Base-by-base conservation (phyloP, 64 coral and sea anemone species). In the Montipora foliosa region DNA sequence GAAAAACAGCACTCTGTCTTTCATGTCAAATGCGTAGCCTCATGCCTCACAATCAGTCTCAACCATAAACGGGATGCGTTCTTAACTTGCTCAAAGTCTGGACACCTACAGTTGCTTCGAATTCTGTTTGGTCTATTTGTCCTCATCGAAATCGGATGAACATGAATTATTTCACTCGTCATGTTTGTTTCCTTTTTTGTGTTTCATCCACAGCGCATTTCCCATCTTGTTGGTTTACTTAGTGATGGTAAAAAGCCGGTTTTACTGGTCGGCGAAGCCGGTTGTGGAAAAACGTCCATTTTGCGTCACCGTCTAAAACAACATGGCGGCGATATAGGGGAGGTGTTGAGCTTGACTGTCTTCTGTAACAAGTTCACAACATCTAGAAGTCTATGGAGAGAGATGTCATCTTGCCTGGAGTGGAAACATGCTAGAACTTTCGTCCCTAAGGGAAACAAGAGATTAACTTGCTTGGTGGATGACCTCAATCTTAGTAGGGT, bases 381-480 rank as follows among this genome's bases (percentile, higher is more conserved):
- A 17, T 93, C 94, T n/a, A 85, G 79, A 79, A 94, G 79, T 52
- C 92, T 99, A 2, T 99, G 97, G 97, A 89, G 53, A 4, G 89
- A 99, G 67, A 62, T 99, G 47, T 91, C 92, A 20, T 78, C 90
- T 67, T 96, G 95, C 16, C 76, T 99, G 53, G 97, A 99, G 73
- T 99, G 97, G 97, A 99, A 99, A 77, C 97, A 99, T 52, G 97
- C 94, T 14, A 92, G 90, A 69, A 99, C 97, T 6, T 99, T 94
- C 52, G 91, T 99, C 45, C 97, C 97, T 25, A 99, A 99, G 76
- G 97, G 97, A 82, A 99, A 99, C 57, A 99, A 99, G 84, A 94
- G 72, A 44, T 74, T 99, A 24, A 92, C 95, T 17, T 99, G 95
- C 79, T 86, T 99, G 12, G 76, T 99, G 49, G 98, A 99, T 57